Conservation (phyloP, 1,140 invertebrate species). For the Euura lappo region DNA sequence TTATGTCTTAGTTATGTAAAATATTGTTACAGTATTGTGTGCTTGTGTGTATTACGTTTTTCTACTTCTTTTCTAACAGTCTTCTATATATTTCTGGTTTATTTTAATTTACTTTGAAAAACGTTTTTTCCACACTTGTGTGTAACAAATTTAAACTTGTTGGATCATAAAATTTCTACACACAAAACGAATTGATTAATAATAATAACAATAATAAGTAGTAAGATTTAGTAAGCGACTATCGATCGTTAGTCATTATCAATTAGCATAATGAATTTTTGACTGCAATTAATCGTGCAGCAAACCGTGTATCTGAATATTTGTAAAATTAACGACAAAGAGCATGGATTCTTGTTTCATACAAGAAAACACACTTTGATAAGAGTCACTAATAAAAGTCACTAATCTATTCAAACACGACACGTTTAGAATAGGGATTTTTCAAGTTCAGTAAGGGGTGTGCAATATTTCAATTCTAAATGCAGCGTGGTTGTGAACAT, state of each 20-base stretch:
- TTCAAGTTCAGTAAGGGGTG: no score
- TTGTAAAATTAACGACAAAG: no score
- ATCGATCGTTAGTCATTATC: not conserved
- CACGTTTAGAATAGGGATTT: no score
- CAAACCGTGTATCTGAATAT: not conserved
- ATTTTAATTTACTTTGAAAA: not conserved
- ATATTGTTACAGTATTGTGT: not conserved
- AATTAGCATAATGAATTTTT: not conserved
- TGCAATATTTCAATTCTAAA: no score
- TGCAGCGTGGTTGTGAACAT: no score
- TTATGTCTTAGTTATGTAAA: not conserved
- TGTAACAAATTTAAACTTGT: not conserved
- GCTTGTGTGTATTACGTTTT: not conserved
- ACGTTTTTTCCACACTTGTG: not conserved
- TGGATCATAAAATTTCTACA: not conserved
- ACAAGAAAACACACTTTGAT: no score
- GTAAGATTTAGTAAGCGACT: not conserved
- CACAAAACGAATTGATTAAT: not conserved
- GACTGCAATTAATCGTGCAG: not conserved
- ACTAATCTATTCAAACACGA: no score
- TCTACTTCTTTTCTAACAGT: not conserved
- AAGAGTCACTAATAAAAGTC: no score
- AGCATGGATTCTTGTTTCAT: no score
- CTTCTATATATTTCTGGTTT: not conserved
- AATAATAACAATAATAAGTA: not conserved